Evolutionary conservation across 2,888 invertebrate species (phyloP).

Genomic region (Atethmia centrago): DNA sequence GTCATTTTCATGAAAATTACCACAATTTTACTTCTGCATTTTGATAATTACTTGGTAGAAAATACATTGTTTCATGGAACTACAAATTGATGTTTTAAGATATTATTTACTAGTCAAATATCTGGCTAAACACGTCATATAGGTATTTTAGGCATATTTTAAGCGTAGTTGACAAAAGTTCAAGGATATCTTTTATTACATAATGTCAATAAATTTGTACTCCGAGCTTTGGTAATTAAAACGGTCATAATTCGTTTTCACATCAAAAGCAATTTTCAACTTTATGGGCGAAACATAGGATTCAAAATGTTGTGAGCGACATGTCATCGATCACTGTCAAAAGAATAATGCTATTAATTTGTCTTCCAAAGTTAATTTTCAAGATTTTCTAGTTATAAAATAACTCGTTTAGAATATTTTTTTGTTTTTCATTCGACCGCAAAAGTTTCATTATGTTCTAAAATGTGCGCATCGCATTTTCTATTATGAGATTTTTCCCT

Average conservation of each 20-base stretch:
- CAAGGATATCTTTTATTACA: slow-evolving; percentile 52
- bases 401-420: slow-evolving; percentile 10
- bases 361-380: slow-evolving; percentile 5
- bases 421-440: neutral
- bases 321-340: slow-evolving; percentile 19
- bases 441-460: slow-evolving; percentile 4
- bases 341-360: slow-evolving; percentile 6
- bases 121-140: neutral
- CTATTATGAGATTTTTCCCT: neutral
- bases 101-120: slow-evolving; percentile 1
- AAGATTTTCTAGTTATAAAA: slow-evolving; percentile 2
- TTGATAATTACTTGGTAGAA: too few relatives aligned
- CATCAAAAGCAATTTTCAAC: slow-evolving; percentile 20
- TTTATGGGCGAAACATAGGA: neutral
- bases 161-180: slow-evolving; percentile 60
- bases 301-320: neutral
- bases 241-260: slow-evolving; percentile 7
- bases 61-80: neutral
- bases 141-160: slow-evolving; percentile 30
- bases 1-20: neutral
- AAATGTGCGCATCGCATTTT: slow-evolving; percentile 29
- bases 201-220: slow-evolving; percentile 55
- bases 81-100: neutral
- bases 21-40: neutral
- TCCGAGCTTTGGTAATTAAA: slow-evolving; percentile 28